These are phyloP conservation scores for Ctenopoma multispine DNA, from an alignment of 2,797 vertebrate genomes.

Conservation along the genomic window DNA sequence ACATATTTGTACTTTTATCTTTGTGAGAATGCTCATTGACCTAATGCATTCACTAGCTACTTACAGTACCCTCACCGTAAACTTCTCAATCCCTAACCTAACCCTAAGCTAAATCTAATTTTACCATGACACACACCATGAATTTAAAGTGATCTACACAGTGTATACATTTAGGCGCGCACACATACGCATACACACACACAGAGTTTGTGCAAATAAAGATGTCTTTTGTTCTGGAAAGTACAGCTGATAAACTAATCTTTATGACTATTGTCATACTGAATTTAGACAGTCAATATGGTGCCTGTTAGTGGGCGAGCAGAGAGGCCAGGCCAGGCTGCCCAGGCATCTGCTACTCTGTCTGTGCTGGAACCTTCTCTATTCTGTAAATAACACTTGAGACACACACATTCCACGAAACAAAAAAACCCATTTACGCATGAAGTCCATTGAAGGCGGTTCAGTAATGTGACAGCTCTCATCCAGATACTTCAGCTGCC, in stretches of 20 bases:
- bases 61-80: no score
- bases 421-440: conserved; percentile 30
- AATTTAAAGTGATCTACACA: no score
- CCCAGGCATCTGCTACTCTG: conserved; percentile 56
- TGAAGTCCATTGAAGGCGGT: neutral
- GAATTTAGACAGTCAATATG: conserved; percentile 60
- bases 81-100: neutral
- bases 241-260: conserved; percentile 40
- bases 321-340: conserved; percentile 46
- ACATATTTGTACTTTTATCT: neutral
- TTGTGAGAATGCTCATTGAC: neutral
- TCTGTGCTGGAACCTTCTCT: conserved; percentile 39
- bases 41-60: neutral
- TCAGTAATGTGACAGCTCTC: conserved; percentile 11
- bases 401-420: conserved; percentile 23
- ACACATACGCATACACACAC: neutral
- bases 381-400: conserved; percentile 43
- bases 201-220: conserved; percentile 15
- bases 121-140: no score
- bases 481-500: neutral
- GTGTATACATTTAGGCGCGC: neutral
- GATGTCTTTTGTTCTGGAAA: conserved; percentile 19
- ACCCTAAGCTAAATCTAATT: neutral
- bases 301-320: conserved; percentile 47
- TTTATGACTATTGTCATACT: conserved; percentile 33